Conservation (phyloP, 2,888 invertebrate genomes). For the Heliconius ismenius region DNA sequence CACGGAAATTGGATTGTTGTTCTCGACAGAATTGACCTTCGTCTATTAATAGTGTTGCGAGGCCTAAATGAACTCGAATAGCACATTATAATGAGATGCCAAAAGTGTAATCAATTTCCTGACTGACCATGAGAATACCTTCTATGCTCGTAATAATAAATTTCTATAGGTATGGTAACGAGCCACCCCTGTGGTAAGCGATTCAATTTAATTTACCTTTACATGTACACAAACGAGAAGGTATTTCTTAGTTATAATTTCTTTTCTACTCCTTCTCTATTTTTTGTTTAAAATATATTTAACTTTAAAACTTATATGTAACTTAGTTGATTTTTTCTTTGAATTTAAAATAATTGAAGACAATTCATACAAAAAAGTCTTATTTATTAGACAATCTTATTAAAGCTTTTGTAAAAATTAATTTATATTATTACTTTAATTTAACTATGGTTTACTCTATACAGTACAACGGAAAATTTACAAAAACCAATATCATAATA, state of each 20-base stretch:
- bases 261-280: neutral
- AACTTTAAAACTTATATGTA: no score
- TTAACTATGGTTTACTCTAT: neutral
- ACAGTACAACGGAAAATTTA: neutral
- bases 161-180: neutral
- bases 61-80: conserved; percentile 9
- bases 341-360: no score
- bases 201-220: neutral
- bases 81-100: conserved; percentile 15
- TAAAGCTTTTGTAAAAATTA: neutral
- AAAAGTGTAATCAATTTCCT: conserved; percentile 5
- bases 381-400: no score
- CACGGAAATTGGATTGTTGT: conserved; percentile 12
- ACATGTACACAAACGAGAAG: neutral
- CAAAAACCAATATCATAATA: conserved; percentile 10
- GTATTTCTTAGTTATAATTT: neutral
- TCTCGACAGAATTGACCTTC: neutral
- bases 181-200: neutral
- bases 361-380: no score
- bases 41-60: conserved; percentile 11
- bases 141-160: neutral
- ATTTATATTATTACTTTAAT: neutral
- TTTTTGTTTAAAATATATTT: neutral
- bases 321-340: no score
- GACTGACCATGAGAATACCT: neutral